Evolutionary conservation across 2,797 vertebrate genomes (phyloP), one percentile per base, ranked within the genome.

Genomic region (Bryconaethiops microstoma): DNA sequence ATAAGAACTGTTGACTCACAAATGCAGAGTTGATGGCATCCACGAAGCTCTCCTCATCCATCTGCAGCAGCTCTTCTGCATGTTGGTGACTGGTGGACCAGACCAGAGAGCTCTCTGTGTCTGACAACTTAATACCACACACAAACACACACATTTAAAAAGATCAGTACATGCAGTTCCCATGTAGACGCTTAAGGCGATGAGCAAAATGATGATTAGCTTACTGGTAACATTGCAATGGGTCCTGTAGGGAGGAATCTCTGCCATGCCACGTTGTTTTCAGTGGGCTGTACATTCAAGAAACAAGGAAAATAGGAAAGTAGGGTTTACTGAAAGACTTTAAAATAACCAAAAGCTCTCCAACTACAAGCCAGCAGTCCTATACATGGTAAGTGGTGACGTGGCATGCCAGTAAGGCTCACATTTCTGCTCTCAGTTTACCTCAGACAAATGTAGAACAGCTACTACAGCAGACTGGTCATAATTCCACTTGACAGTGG

Each of bases 211-310:
- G 21, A 79, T 76, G 19, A 0, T 1, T 57, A 69, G 50, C 93
- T 95, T 95, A 99, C 98, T 88, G 97, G 98, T 82, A 99, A 93
- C 91, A 99, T 94, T 0, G 97, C 98, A 75, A 99, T 96, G 70
- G 98, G 98, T 79, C 98, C 98, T 0, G 95, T 96, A 42, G 97
- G 98, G 86, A 99, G 96, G 90, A 99, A 99, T 85, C 97, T 94
- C 92, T 99, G 98, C 98, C 98, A 99, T 0, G 98, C 97, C 45
- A 99, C 97, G 14, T 96, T 97, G 91, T 99, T 99, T 89, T 98
- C 96, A 45, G 97, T 99, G 86, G 96, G 93, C 98, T 99, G 54
- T 39, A 1, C 86, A 79, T 69, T 42, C 8, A 39, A 52, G 62
- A 74, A 82, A 75, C 42, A 78, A 59, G 75, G 81, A 81, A 82